Conservation (phyloP, 35 echinoderm and acorn worm genomes). For the Eucidaris tribuloides region DNA sequence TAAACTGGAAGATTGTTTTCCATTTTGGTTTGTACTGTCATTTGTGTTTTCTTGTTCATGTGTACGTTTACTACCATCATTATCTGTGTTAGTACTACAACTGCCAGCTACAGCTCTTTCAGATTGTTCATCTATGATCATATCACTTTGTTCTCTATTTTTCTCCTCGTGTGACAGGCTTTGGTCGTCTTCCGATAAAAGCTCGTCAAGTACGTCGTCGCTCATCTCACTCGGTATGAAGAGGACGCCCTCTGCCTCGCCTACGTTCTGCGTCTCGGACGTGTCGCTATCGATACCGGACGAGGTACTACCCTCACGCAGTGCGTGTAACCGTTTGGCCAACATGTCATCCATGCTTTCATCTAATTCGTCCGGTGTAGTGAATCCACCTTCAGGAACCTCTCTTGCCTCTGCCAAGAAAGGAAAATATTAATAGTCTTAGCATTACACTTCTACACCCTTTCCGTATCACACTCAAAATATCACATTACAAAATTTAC, state of each 20-base stretch:
- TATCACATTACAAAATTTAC: too few species aligned
- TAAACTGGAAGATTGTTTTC: not conserved
- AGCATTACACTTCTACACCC: too few species aligned
- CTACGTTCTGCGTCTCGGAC: not conserved
- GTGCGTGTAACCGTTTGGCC: conserved; percentile 22
- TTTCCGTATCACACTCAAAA: too few species aligned
- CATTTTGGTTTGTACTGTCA: not conserved
- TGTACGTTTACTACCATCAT: not conserved
- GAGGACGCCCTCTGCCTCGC: conserved; percentile 7
- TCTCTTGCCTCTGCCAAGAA: conserved; percentile 16
- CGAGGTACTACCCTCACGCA: conserved; percentile 8
- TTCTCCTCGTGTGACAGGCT: too few species aligned
- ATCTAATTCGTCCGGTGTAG: conserved; percentile 25
- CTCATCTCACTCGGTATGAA: not conserved
- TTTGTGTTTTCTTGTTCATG: not conserved
- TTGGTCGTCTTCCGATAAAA: conserved; percentile 22
- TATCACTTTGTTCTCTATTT: too few species aligned
- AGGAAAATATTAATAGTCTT: too few species aligned
- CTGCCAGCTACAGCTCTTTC: too few species aligned
- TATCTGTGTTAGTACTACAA: too few species aligned
- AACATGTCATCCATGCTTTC: conserved; percentile 46
- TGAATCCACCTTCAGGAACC: conserved; percentile 29
- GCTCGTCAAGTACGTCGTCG: conserved; percentile 8
- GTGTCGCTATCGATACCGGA: conserved; percentile 23
- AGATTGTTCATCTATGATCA: too few species aligned